Evolutionary conservation across 2,113 vertebrate species (phyloP).

Genomic region (Lepus europaeus): DNA sequence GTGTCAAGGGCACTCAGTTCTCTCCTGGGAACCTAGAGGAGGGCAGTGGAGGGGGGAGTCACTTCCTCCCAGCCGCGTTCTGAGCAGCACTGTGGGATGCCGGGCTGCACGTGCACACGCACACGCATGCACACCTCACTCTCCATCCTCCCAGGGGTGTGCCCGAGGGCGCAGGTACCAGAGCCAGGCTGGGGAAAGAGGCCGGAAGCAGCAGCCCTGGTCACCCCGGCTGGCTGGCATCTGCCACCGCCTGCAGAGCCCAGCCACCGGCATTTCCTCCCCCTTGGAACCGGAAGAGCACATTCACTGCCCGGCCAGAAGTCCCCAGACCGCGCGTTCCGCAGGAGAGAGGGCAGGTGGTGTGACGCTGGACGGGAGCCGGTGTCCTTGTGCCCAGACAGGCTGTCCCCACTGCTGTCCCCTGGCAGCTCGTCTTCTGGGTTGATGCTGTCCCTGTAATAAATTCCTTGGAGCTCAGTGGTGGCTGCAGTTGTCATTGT

Average conservation of each 20-base stretch:
- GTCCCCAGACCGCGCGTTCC: accelerated
- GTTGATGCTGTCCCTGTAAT: neutral
- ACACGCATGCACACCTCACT: accelerated
- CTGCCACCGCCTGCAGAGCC: neutral
- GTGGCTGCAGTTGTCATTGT: neutral
- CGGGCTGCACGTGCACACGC: accelerated
- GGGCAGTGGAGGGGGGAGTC: neutral
- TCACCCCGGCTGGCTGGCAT: accelerated
- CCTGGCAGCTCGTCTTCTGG: neutral
- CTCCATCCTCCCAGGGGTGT: neutral
- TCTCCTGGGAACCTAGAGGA: conserved; percentile 16
- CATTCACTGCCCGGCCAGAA: neutral
- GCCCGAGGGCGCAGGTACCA: neutral
- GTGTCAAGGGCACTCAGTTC: neutral
- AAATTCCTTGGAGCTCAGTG: neutral
- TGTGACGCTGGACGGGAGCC: neutral
- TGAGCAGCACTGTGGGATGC: neutral
- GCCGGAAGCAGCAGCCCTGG: neutral
- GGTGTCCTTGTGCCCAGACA: neutral
- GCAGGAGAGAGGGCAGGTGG: conserved; percentile 1
- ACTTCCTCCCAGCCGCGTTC: neutral
- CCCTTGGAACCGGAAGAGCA: neutral
- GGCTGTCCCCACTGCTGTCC: neutral
- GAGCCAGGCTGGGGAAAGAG: neutral
- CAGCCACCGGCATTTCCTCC: neutral